Conservation (phyloP, 1,140 invertebrate species). For the Pseudomyrmex concolor region DNA sequence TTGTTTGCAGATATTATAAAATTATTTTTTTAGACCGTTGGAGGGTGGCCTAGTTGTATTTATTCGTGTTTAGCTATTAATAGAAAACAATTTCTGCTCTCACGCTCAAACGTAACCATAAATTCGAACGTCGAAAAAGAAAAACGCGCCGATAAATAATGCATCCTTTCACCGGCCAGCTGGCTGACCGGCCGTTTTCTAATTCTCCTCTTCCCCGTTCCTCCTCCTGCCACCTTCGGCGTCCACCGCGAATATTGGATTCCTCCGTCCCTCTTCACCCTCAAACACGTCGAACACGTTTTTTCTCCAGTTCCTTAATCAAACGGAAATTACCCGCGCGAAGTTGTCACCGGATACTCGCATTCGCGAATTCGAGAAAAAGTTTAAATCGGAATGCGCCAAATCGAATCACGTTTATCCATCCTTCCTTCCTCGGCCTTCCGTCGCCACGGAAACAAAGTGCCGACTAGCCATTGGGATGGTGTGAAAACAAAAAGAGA, state of each 20-base stretch:
- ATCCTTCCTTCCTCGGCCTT: slow-evolving; percentile 22
- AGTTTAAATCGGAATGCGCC: slow-evolving; percentile 83
- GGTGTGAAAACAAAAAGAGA: slow-evolving; percentile 23
- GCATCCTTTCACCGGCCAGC: slow-evolving; percentile 56
- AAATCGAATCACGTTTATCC: slow-evolving; percentile 83
- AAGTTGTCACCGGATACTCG: slow-evolving; percentile 73
- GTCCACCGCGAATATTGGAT: slow-evolving; percentile 75
- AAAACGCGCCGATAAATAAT: slow-evolving; percentile 58
- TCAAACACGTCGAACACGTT: slow-evolving; percentile 41
- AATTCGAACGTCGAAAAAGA: slow-evolving; percentile 34
- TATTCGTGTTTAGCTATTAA: slow-evolving; percentile 35
- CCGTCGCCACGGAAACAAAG: slow-evolving; percentile 66
- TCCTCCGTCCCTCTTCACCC: slow-evolving; percentile 61
- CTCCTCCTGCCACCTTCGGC: not conserved
- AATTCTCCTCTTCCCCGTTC: not conserved
- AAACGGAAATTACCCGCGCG: slow-evolving; percentile 83
- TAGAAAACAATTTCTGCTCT: slow-evolving; percentile 49
- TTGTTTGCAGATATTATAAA: too few relatives aligned
- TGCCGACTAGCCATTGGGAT: slow-evolving; percentile 47
- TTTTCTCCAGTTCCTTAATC: slow-evolving; percentile 72
- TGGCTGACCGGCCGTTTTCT: slow-evolving; percentile 51
- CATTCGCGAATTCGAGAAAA: slow-evolving; percentile 77
- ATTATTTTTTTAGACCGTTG: not conserved
- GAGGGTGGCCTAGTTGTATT: not conserved
- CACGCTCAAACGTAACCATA: slow-evolving; percentile 48